Percentiles rank a stretch among this genome's conserved stretches.
phyloP scores from a whole-genome alignment of 1,140 invertebrate species.

The Trachelipus rathkii region DNA sequence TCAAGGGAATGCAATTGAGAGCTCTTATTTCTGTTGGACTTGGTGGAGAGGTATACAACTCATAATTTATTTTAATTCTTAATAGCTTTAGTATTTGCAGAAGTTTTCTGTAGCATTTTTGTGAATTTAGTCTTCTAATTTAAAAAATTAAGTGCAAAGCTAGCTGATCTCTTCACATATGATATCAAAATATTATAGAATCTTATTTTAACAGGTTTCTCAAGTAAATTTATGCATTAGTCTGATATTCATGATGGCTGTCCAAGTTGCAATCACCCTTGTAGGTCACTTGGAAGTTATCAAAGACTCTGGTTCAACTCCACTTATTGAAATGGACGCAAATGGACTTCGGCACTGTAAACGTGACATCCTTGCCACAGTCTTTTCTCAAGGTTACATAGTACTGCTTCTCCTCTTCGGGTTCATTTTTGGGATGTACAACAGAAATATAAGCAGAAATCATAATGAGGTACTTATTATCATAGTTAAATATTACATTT shows the following conservation, averaged over 20 bases:
- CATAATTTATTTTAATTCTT: too few relatives aligned
- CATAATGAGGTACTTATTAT: constrained; percentile 31
- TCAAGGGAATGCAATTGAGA: constrained; percentile 35
- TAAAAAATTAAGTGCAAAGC: too few relatives aligned
- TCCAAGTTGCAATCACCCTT: constrained; percentile 25
- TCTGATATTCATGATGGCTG: constrained; percentile 34
- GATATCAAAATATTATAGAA: not conserved
- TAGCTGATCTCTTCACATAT: not conserved
- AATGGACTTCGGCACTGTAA: constrained; percentile 27
- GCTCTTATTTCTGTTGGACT: constrained; percentile 32
- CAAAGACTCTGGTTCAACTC: constrained; percentile 14
- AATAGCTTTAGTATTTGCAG: too few relatives aligned
- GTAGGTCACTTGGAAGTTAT: constrained; percentile 30
- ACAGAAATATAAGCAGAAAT: constrained; percentile 35
- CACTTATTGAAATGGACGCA: constrained; percentile 21
- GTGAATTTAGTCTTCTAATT: too few relatives aligned
- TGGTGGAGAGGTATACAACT: constrained; percentile 26
- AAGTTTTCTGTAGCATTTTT: too few relatives aligned
- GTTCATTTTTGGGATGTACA: constrained; percentile 23
- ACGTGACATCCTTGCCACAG: constrained; percentile 27
- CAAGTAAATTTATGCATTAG: constrained; percentile 32
- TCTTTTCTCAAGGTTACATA: constrained; percentile 30
- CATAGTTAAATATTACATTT: too few relatives aligned
- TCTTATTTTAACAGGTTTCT: constrained; percentile 27
- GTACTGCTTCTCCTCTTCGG: constrained; percentile 24